phyloP scores from a whole-genome alignment of 2,113 vertebrate genomes.

The Microcebus ravelobensis region DNA sequence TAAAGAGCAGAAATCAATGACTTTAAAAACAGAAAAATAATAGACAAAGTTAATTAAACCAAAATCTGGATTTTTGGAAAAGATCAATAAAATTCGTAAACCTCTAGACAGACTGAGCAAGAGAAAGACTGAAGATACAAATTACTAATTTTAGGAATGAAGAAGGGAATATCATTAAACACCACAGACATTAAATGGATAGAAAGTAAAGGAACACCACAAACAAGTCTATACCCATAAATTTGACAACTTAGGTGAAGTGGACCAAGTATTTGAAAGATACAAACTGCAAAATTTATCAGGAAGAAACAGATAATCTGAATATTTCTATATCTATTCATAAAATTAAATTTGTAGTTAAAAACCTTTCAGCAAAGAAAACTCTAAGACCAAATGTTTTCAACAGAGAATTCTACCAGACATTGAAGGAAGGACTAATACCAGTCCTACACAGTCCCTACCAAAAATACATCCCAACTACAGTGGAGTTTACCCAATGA shows the following conservation, averaged over 20 bases:
- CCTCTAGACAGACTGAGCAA: background rate
- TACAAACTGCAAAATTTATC: background rate
- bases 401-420: slow-evolving; percentile 6
- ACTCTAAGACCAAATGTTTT: background rate
- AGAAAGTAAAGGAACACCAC: background rate
- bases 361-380: slow-evolving; percentile 10
- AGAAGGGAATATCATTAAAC: background rate
- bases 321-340: background rate
- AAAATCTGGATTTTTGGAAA: slow-evolving; percentile 1
- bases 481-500: background rate
- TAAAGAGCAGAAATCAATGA: background rate
- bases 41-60: background rate
- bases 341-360: background rate
- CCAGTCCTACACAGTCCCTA: background rate
- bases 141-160: background rate
- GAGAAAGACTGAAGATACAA: background rate
- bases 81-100: background rate
- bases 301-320: background rate
- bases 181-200: background rate
- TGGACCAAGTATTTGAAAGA: background rate
- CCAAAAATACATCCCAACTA: background rate
- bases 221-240: background rate
- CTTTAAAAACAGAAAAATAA: background rate
- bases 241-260: background rate
- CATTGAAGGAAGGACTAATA: background rate